Percentiles rank a stretch among this genome's conserved stretches.
phyloP scores from a whole-genome alignment of 2,113 vertebrate species.

The Phalacrocorax aristotelis region DNA sequence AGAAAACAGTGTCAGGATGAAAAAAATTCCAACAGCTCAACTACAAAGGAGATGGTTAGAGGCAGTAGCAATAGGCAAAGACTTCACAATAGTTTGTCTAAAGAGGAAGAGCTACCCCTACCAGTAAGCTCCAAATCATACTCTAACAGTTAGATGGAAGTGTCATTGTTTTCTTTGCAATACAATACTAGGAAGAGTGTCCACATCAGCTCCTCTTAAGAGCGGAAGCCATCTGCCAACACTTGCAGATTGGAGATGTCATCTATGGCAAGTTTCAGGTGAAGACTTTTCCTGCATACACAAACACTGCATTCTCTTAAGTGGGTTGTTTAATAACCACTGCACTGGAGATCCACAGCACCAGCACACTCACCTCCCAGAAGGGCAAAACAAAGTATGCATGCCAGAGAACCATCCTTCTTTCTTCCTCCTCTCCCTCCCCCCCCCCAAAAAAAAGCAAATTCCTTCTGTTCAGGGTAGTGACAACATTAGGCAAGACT shows the following conservation, averaged over 20 bases:
- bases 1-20: not conserved
- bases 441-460: too few species aligned
- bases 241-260: slow-evolving; percentile 21
- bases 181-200: slow-evolving; percentile 67
- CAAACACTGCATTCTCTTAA: not conserved
- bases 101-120: slow-evolving; percentile 3
- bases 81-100: not conserved
- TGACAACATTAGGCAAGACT: not conserved
- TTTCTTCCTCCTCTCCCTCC: not conserved
- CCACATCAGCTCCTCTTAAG: slow-evolving; percentile 28
- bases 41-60: not conserved
- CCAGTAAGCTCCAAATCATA: not conserved
- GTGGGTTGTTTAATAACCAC: not conserved
- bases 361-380: not conserved
- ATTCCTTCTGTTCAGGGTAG: not conserved
- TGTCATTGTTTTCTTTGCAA: slow-evolving; percentile 51
- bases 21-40: not conserved
- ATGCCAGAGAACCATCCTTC: not conserved
- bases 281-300: slow-evolving; percentile 24
- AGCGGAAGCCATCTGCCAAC: slow-evolving; percentile 62
- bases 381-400: not conserved
- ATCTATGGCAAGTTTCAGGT: slow-evolving; percentile 33
- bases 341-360: not conserved
- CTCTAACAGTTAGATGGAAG: not conserved
- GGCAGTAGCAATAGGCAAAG: not conserved